Percentiles rank a stretch among this genome's conserved stretches.
Conservation (phyloP, 2,113 vertebrate genomes). For the Rhabdomys dilectus region DNA sequence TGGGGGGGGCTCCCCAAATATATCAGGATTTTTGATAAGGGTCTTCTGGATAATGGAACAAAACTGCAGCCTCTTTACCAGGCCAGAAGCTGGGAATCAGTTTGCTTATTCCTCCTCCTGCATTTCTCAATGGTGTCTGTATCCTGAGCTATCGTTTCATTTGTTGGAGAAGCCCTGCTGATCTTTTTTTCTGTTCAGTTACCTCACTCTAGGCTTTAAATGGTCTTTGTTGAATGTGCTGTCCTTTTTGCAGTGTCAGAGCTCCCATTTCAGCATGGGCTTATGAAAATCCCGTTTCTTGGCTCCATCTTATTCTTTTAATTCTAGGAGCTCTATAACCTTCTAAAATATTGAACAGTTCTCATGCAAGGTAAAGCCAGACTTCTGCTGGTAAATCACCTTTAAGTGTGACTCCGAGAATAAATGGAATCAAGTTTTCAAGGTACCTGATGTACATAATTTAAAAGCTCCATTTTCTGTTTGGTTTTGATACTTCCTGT, state of each 20-base stretch:
- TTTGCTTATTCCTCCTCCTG: not conserved
- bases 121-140: not conserved
- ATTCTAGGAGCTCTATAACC: not conserved
- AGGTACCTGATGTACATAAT: not conserved
- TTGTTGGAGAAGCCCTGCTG: not conserved
- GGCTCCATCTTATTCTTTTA: not conserved
- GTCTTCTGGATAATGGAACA: not conserved
- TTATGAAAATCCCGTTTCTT: not conserved
- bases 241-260: not conserved
- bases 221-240: not conserved
- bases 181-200: not conserved
- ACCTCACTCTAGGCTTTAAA: not conserved
- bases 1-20: not conserved
- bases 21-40: not conserved
- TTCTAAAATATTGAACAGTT: not conserved
- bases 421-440: not conserved
- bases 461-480: not conserved
- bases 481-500: not conserved
- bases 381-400: not conserved
- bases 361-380: not conserved
- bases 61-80: not conserved
- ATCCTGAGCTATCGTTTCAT: not conserved
- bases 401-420: not conserved
- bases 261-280: not conserved
- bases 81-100: not conserved